Evolutionary conservation across 2,113 vertebrate genomes (phyloP).

Genomic region (Tychaedon coryphoeus): DNA sequence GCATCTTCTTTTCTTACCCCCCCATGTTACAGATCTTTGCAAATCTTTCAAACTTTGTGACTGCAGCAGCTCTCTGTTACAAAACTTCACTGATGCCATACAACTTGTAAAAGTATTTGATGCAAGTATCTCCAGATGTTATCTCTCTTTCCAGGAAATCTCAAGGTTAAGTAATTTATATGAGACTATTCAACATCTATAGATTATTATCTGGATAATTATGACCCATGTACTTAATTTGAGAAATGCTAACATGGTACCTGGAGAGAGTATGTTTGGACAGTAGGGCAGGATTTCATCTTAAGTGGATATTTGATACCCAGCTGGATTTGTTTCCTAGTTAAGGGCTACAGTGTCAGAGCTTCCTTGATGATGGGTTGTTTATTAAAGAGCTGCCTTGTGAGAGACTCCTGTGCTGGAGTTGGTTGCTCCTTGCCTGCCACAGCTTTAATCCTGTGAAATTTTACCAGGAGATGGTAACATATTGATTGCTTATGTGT

Average conservation of each 20-base stretch:
- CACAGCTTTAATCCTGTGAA: slow-evolving; percentile 75
- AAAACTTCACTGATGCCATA: not conserved
- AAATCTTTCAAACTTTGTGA: not conserved
- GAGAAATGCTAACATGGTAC: not conserved
- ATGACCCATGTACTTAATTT: not conserved
- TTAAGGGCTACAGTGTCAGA: not conserved
- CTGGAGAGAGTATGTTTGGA: not conserved
- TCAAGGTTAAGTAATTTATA: not conserved
- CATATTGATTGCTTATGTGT: slow-evolving; percentile 42
- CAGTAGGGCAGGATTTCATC: not conserved
- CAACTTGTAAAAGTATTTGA: not conserved
- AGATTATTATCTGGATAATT: not conserved
- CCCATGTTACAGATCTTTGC: not conserved
- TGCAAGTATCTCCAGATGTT: not conserved
- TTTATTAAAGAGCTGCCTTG: slow-evolving; percentile 78
- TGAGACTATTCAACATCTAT: not conserved
- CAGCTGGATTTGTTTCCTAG: not conserved
- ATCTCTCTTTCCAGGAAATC: not conserved
- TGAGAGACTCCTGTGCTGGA: slow-evolving; percentile 71
- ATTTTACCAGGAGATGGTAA: slow-evolving; percentile 64
- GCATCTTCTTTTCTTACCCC: not conserved
- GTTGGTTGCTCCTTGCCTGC: slow-evolving; percentile 58
- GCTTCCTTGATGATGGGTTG: slow-evolving; percentile 46
- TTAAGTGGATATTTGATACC: not conserved
- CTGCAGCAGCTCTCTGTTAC: not conserved